Evolutionary conservation across 2,888 invertebrate genomes (phyloP), one percentile per base, ranked within the genome.

Genomic region (Schrankia costaestrigalis): DNA sequence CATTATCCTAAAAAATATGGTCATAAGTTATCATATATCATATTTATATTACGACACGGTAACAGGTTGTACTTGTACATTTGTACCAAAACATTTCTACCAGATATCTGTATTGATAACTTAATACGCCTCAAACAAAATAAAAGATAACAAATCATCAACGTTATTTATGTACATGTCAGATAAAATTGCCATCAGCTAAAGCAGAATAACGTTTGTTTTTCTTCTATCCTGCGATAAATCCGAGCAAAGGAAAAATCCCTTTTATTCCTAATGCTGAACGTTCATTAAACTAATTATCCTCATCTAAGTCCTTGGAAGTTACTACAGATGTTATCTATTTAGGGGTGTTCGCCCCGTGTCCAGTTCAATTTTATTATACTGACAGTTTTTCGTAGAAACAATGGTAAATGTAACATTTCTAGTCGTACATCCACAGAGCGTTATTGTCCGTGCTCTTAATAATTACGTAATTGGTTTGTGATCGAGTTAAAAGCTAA

Each of bases 251-350:
- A 39, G 39, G 45, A 61, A 53, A 55, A 56, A 53, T 55, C 51
- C 42, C 54, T 51, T 53, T 54, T 54, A 56, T 56, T 57, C 52
- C 35, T 43, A 44, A 54, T 59, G 59, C 52, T 45, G 50, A 47
- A 47, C 58, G 59, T 70, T 78, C 71, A 77, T 79, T 78, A 71
- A 71, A 65, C 65, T 79, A 77, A 79, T 78, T 78, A 78, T 64
- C 57, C 59, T 52, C 61, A 56, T 62, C 66, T 66, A 57, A 63
- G 63, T 56, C 60, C 42, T 46, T 54, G 34, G 60, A 64, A 68
- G 51, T 58, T 49, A 56, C 53, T 53, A 45, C 54, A 65, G 75
- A 69, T 69, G 65, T 64, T 76, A 79, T 78, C 76, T 72, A 58
- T 63, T 59, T 54, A 56, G 50, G 53, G 28, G 44, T 54, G 54